Base-by-base conservation (phyloP, 2,797 vertebrate genomes). In the Lagocephalus sceleratus region DNA sequence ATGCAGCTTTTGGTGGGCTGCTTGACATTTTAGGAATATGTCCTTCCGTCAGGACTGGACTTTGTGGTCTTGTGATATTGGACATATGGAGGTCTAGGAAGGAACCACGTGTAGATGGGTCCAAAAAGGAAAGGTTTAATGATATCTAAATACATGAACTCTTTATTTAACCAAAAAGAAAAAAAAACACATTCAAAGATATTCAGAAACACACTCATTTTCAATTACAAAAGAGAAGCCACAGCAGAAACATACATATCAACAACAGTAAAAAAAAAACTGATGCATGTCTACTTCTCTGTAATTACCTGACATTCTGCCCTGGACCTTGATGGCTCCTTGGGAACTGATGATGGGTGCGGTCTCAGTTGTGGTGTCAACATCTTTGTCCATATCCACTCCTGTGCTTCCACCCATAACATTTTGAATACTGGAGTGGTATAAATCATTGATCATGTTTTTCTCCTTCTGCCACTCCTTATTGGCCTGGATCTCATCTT, bases 381-480 rank as follows among this genome's bases (percentile, higher is more conserved):
- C 82, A 5, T 96, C 94, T 90, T 98, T 98, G 87, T 98, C 94
- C 53, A 94, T 75, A 61, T 96, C 92, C 5, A 89, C 91, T 68
- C 91, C 66, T 44, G 87, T 91, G 83, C 82, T 88, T 49, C 86
- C 72, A 5, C 70, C 73, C 54, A 82, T 87, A 21, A 84, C 64
- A 9, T 64, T 70, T 6, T 63, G 78, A 41, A 68, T 64, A 22
- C 85, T 81, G 0, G 71, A 81, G 71, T 90, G 89, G 76, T 92
- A 95, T 52, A 93, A 84, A 70, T 95, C 93, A 72, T 93, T 95
- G 57, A 85, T 93, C 60, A 92, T 64, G 57, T 89, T 90, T 88
- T 95, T 98, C 79, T 96, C 95, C 70, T 93, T 97, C 81, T 95
- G 93, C 92, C 94, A 94, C 45, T 94, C 94, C 79, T 94, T 92